These are phyloP conservation scores for Hypsibius dujardini DNA, from an alignment of 1,140 invertebrate genomes.

Conservation along the genomic window DNA sequence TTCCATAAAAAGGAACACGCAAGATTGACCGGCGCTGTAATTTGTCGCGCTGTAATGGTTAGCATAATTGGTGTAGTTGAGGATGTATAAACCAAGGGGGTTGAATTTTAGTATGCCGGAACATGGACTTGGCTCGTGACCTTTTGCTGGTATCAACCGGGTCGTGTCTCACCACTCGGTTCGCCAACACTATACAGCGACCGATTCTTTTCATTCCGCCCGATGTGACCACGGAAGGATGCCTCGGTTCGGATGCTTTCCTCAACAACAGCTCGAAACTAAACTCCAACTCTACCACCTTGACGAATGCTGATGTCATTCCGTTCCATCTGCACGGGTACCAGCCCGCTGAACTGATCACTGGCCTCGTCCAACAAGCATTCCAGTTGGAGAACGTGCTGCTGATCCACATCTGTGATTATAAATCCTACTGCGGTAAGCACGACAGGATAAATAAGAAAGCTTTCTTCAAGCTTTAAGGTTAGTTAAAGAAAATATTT, in stretches of 20 bases:
- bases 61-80: no score
- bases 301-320: neutral
- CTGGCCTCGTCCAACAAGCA: neutral
- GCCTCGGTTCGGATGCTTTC: neutral
- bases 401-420: neutral
- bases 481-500: neutral
- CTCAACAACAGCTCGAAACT: neutral
- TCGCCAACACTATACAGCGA: neutral
- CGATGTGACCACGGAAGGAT: neutral
- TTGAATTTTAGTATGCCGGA: no score
- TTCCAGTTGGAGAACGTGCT: neutral
- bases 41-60: no score
- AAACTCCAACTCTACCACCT: neutral
- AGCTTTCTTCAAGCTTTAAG: neutral
- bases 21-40: no score
- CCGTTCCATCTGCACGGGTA: neutral
- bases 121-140: no score
- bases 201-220: neutral
- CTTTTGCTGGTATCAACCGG: neutral
- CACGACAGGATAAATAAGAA: neutral
- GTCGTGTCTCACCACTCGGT: neutral
- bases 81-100: no score
- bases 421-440: neutral
- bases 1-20: no score
- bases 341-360: neutral